Percentiles rank a stretch among this genome's conserved stretches.
phyloP scores from a whole-genome alignment of 2,113 vertebrate genomes.

The Chamaetylas fuelleborni region DNA sequence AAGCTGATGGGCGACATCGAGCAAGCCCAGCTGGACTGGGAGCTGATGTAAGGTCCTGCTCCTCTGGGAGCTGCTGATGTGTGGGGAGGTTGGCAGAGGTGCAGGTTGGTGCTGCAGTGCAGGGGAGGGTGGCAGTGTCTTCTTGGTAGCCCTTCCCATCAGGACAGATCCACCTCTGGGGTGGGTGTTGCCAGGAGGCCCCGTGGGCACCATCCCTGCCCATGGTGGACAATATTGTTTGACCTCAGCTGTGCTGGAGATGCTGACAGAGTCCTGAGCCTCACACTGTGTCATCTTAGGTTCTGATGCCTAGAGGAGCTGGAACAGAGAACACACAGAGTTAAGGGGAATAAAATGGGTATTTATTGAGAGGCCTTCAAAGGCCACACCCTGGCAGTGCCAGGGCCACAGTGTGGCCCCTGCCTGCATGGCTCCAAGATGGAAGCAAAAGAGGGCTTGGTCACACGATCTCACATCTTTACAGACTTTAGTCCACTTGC shows the following conservation, averaged over 20 bases:
- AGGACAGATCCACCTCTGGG: too few species aligned
- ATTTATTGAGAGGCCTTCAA: too few species aligned
- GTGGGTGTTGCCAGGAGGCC: neutral
- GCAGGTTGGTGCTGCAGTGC: neutral
- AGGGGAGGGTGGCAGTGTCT: neutral
- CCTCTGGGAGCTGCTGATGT: neutral
- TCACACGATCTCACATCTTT: too few species aligned
- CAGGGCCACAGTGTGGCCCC: too few species aligned
- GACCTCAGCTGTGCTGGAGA: neutral
- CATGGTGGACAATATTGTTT: neutral
- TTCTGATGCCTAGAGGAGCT: too few species aligned
- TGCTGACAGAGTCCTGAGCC: neutral
- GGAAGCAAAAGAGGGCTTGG: too few species aligned
- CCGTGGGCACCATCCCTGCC: accelerated
- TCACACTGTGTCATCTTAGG: accelerated
- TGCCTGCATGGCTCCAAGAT: too few species aligned
- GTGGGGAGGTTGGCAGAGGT: neutral
- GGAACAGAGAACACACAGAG: too few species aligned
- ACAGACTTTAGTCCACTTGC: too few species aligned
- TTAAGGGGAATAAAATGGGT: too few species aligned
- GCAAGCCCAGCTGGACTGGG: constrained; percentile 88
- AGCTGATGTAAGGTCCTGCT: constrained; percentile 90
- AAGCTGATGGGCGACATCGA: constrained; percentile 86
- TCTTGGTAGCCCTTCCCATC: neutral
- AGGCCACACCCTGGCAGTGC: too few species aligned